Evolutionary conservation across 2,113 vertebrate genomes (phyloP).

Genomic region (Clupea harengus): DNA sequence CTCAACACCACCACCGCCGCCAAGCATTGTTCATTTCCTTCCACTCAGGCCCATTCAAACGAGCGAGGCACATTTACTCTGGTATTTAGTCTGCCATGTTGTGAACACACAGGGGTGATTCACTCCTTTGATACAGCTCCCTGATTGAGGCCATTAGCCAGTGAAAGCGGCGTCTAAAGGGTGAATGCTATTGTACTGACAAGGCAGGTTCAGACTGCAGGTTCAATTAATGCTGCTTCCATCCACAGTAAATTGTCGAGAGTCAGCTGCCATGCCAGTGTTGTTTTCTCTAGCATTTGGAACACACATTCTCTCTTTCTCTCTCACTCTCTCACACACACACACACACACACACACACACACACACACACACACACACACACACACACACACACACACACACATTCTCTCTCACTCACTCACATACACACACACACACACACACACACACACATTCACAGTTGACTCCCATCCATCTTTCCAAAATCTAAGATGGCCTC

Average conservation of each 20-base stretch:
- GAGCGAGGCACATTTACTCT: neutral
- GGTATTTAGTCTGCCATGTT: neutral
- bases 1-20: neutral
- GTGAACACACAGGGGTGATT: neutral
- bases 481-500: neutral
- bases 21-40: neutral
- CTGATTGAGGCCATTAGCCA: neutral
- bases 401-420: too few relatives aligned
- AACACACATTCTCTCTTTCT: neutral
- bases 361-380: conserved; percentile 6
- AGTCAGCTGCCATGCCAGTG: neutral
- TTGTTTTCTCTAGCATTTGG: too few relatives aligned
- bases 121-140: neutral
- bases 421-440: neutral
- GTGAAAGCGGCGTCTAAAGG: neutral
- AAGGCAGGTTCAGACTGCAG: neutral
- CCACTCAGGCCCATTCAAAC: neutral
- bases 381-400: neutral
- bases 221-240: neutral
- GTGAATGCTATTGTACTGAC: neutral
- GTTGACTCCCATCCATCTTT: neutral
- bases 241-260: neutral
- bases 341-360: conserved; percentile 1
- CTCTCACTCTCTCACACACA: neutral
- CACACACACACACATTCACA: too few relatives aligned